Conservation (phyloP, 2,113 vertebrate genomes). For the Cyanoderma ruficeps region DNA sequence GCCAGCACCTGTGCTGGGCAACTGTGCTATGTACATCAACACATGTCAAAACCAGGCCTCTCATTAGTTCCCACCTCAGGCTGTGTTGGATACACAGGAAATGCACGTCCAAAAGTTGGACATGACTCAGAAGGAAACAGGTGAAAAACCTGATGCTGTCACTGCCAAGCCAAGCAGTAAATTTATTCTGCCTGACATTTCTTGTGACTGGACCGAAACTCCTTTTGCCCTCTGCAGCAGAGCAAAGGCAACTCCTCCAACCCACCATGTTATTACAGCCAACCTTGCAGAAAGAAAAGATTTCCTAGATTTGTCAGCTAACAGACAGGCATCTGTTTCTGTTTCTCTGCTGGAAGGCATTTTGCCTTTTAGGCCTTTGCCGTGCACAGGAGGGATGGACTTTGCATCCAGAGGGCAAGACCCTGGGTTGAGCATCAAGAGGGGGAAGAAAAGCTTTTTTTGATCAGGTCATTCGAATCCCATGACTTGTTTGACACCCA, state of each 20-base stretch:
- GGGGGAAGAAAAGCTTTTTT: neutral
- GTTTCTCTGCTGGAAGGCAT: neutral
- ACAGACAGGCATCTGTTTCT: neutral
- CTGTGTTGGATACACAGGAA: neutral
- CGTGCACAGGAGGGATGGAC: neutral
- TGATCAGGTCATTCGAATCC: neutral
- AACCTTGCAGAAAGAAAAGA: neutral
- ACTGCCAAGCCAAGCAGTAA: neutral
- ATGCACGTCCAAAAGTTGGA: neutral
- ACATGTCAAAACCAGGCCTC: neutral
- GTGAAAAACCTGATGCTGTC: neutral
- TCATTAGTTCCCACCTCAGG: conserved; percentile 14
- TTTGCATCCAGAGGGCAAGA: neutral
- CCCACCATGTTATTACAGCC: neutral
- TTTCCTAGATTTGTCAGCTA: neutral
- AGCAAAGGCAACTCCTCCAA: rapidly evolving
- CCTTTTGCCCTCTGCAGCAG: neutral
- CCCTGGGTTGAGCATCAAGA: neutral
- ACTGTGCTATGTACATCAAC: neutral
- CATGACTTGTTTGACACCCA: neutral
- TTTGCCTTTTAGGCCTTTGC: neutral
- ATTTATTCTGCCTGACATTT: neutral
- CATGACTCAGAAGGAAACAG: neutral
- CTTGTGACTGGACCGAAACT: neutral
- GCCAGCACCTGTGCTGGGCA: conserved; percentile 7